Percentiles rank a stretch among this genome's conserved stretches.
phyloP scores from a whole-genome alignment of 2,797 vertebrate species.

The Hirundo rustica region DNA sequence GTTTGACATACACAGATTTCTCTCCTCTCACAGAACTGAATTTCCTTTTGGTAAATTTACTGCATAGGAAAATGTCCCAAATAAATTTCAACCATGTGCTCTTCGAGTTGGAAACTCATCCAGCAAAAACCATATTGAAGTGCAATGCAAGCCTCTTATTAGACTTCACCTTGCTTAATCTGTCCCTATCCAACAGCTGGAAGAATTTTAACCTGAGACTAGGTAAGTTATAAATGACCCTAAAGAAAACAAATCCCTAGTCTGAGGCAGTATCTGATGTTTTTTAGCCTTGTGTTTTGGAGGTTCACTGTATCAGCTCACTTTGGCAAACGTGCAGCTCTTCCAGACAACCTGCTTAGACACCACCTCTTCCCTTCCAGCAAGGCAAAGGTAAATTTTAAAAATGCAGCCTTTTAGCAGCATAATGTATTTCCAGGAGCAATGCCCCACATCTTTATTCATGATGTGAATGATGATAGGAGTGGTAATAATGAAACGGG shows the following conservation, averaged over 20 bases:
- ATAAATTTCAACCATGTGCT: neutral
- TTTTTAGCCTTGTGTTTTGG: neutral
- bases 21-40: neutral
- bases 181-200: neutral
- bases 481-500: conserved; percentile 27
- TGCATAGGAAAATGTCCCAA: neutral
- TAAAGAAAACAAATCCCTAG: neutral
- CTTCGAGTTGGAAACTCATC: neutral
- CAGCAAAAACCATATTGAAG: neutral
- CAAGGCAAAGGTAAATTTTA: neutral
- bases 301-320: neutral
- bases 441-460: conserved; percentile 13
- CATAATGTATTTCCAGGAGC: neutral
- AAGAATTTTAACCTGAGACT: neutral
- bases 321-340: neutral
- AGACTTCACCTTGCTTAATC: neutral
- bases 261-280: neutral
- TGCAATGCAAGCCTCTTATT: neutral
- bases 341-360: neutral
- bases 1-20: neutral
- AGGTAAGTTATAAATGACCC: neutral
- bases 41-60: neutral
- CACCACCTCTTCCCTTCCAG: neutral
- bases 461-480: neutral
- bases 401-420: neutral